These are phyloP conservation scores for Pipistrellus pipistrellus DNA, from an alignment of 2,797 vertebrate genomes.

Conservation along the genomic window DNA sequence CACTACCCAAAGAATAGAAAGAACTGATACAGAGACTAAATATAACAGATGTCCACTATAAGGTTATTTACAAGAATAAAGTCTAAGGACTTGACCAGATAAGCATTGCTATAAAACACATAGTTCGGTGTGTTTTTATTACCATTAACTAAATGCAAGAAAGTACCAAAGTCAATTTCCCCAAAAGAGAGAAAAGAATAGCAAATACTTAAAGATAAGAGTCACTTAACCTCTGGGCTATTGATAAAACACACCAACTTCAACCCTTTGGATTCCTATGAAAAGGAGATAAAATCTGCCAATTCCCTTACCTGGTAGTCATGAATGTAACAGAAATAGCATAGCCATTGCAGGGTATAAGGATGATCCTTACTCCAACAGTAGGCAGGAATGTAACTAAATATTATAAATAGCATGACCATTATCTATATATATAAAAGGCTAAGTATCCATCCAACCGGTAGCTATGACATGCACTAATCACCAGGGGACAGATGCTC, in stretches of 20 bases:
- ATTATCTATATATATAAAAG: not conserved
- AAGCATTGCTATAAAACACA: not conserved
- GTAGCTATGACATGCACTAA: no score
- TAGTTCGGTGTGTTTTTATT: not conserved
- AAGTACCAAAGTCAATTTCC: not conserved
- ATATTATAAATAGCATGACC: not conserved
- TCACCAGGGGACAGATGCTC: no score
- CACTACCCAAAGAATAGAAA: not conserved
- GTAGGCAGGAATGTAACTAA: conserved; percentile 42
- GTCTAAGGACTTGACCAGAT: not conserved
- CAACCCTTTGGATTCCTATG: not conserved
- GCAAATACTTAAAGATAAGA: not conserved
- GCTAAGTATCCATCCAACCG: no score
- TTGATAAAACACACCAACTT: not conserved
- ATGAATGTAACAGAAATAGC: not conserved
- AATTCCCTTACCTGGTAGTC: not conserved
- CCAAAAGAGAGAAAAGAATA: not conserved
- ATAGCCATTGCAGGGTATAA: not conserved
- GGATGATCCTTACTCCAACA: not conserved
- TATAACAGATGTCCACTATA: not conserved
- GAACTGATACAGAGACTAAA: not conserved
- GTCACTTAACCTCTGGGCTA: not conserved
- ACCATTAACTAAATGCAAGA: not conserved
- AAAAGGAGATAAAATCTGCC: conserved; percentile 42
- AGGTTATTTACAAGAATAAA: not conserved